Conservation (phyloP, 2,113 vertebrate species). For the Gobiocypris rarus region DNA sequence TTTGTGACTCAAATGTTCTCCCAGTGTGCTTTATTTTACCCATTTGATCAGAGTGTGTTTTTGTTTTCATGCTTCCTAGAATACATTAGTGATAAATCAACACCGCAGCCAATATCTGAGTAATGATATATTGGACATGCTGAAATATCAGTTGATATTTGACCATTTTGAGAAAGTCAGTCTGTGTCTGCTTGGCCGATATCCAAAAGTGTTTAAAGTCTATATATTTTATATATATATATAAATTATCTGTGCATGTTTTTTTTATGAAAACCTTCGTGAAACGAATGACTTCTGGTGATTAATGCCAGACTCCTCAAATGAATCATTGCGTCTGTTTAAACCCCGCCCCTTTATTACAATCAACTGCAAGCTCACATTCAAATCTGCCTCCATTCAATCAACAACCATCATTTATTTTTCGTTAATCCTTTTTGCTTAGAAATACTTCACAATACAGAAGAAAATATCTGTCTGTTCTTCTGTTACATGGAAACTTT, state of each 20-base stretch:
- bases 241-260: neutral
- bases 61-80: neutral
- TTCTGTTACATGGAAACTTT: neutral
- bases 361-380: neutral
- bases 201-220: too few relatives aligned
- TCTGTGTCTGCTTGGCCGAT: neutral
- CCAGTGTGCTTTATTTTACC: neutral
- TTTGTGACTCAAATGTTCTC: constrained; percentile 1
- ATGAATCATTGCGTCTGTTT: neutral
- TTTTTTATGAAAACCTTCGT: too few relatives aligned
- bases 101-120: neutral
- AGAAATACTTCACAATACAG: neutral
- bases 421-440: neutral
- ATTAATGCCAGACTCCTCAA: neutral
- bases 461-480: neutral
- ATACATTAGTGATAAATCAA: neutral
- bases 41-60: neutral
- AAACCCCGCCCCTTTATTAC: neutral
- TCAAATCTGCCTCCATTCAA: neutral
- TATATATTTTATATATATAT: too few relatives aligned
- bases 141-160: neutral
- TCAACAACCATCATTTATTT: neutral
- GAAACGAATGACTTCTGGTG: too few relatives aligned
- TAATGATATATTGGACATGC: neutral
- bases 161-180: neutral